Evolutionary conservation across 2,797 vertebrate genomes (phyloP).

Genomic region (Myotis vivesi): DNA sequence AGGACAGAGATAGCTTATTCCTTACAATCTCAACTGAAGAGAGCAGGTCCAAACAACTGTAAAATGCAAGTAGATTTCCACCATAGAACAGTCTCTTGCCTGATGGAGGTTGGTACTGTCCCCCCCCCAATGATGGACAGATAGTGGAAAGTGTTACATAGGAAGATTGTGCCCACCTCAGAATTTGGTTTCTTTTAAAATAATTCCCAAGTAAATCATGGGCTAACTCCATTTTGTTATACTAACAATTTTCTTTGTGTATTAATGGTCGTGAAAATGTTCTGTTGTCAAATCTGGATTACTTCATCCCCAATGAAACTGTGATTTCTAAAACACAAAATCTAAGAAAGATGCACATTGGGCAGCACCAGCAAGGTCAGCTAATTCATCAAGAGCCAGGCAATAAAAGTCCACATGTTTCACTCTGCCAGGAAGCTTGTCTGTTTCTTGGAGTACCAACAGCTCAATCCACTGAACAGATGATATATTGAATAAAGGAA

Average conservation of each 20-base stretch:
- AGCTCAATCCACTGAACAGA: constrained; percentile 51
- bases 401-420: constrained; percentile 38
- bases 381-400: constrained; percentile 51
- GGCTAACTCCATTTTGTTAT: constrained; percentile 11
- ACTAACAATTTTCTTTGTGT: constrained; percentile 53
- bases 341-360: constrained; percentile 23
- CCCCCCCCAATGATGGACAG: not conserved
- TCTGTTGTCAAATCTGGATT: constrained; percentile 24
- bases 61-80: not conserved
- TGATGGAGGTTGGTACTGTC: not conserved
- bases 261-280: constrained; percentile 43
- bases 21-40: constrained; percentile 1
- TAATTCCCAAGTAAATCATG: not conserved
- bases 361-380: constrained; percentile 49
- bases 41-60: not conserved
- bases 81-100: not conserved
- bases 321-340: constrained; percentile 58
- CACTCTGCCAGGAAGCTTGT: constrained; percentile 50
- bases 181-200: constrained; percentile 50
- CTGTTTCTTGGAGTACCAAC: constrained; percentile 52
- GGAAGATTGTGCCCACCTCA: not conserved
- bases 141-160: not conserved
- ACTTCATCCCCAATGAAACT: not conserved
- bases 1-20: not conserved
- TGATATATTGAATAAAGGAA: constrained; percentile 60